Evolutionary conservation across 2,888 invertebrate genomes (phyloP).

Genomic region (Entomobrya multifasciata): DNA sequence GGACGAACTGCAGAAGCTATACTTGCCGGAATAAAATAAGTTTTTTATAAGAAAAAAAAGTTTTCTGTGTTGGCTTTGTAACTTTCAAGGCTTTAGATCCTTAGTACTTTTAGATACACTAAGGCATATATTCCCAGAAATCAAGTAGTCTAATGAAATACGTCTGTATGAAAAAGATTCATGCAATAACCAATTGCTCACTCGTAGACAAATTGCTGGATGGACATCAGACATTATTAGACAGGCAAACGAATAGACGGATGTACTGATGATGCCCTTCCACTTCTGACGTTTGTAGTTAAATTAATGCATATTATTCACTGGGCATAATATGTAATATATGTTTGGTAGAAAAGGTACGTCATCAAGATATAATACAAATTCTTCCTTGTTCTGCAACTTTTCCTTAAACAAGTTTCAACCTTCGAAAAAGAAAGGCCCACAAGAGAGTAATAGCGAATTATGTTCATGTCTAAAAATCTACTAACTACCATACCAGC

Average conservation of each 20-base stretch:
- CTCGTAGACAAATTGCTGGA: slow-evolving; percentile 4
- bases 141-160: too few relatives aligned
- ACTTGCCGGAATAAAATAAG: neutral
- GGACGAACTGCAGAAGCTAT: neutral
- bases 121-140: neutral
- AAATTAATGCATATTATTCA: neutral
- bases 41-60: slow-evolving; percentile 2
- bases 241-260: neutral
- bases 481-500: slow-evolving; percentile 4
- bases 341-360: neutral
- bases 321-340: neutral
- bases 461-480: slow-evolving; percentile 67
- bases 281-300: slow-evolving; percentile 24
- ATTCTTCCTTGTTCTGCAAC: neutral
- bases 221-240: neutral
- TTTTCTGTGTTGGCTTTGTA: slow-evolving; percentile 37
- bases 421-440: neutral
- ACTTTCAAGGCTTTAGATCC: slow-evolving; percentile 2
- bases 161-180: neutral
- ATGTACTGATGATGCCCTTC: neutral
- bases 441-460: slow-evolving; percentile 60
- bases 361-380: neutral
- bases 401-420: neutral
- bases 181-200: neutral
- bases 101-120: neutral